Conservation (phyloP, 2,797 vertebrate genomes). For the Sardinella longiceps region DNA sequence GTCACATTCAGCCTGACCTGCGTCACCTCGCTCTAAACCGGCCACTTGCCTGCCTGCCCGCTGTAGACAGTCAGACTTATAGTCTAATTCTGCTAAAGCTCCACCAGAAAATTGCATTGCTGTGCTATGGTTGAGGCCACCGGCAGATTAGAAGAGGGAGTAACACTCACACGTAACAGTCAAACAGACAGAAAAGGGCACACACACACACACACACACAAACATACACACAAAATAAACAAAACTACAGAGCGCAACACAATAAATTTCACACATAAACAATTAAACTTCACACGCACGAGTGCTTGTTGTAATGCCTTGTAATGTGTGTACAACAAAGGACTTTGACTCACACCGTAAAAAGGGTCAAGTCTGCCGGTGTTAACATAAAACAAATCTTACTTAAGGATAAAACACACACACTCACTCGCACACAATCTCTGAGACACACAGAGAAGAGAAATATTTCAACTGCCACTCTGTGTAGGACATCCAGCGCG, state of each 20-base stretch:
- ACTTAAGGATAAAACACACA: background rate
- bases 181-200: background rate
- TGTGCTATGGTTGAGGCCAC: background rate
- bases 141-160: background rate
- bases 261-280: background rate
- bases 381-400: background rate
- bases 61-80: background rate
- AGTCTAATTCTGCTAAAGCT: background rate
- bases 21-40: conserved; percentile 13
- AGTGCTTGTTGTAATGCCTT: background rate
- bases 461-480: background rate
- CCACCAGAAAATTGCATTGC: background rate
- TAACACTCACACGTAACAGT: background rate
- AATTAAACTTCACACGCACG: background rate
- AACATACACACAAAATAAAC: background rate
- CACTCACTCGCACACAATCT: conserved; percentile 11
- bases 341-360: background rate
- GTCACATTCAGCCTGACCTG: conserved; percentile 45
- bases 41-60: background rate
- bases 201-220: background rate
- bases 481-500: background rate
- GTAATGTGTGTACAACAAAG: background rate
- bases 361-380: background rate
- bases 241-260: background rate
- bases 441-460: background rate